Conservation (phyloP, 1,140 invertebrate species). For the Sarcophaga bullata region DNA sequence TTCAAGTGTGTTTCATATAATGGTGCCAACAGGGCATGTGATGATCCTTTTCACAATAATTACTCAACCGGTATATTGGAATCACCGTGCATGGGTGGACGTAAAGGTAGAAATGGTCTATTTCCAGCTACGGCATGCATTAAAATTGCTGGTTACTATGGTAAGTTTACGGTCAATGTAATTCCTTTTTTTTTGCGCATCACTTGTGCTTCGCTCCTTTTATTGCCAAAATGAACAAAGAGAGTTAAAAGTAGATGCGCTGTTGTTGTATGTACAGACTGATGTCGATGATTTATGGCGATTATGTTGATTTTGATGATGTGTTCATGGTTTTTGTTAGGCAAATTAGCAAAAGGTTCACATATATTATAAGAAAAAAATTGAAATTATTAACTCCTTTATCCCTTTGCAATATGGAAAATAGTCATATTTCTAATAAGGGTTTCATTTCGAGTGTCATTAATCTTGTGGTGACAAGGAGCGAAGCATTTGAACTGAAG, state of each 20-base stretch:
- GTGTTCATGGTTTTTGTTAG: neutral
- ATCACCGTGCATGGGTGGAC: constrained; percentile 91
- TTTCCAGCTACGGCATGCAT: constrained; percentile 98
- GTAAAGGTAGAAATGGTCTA: constrained; percentile 89
- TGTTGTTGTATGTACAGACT: neutral
- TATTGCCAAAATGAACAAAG: neutral
- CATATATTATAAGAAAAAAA: no score
- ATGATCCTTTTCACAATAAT: constrained; percentile 97
- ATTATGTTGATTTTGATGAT: neutral
- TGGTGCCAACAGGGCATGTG: constrained; percentile 85
- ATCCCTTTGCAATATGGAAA: no score
- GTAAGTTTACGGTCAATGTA: constrained; percentile 68
- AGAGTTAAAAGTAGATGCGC: neutral
- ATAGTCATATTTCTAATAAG: no score
- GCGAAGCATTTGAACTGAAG: no score
- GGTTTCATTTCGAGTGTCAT: no score
- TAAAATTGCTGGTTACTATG: constrained; percentile 88
- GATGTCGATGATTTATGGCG: constrained; percentile 3
- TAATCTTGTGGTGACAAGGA: no score
- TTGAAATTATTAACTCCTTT: no score
- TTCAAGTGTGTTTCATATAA: constrained; percentile 96
- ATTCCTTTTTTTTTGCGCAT: constrained; percentile 31
- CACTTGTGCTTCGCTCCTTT: neutral
- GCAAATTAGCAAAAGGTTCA: neutral
- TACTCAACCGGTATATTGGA: constrained; percentile 84